A percentile compares a stretch with the other conserved stretches of the same genome.
These are phyloP conservation scores for Oscheius sp. DNA, from an alignment of 2,888 invertebrate genomes.

Conservation along the genomic window DNA sequence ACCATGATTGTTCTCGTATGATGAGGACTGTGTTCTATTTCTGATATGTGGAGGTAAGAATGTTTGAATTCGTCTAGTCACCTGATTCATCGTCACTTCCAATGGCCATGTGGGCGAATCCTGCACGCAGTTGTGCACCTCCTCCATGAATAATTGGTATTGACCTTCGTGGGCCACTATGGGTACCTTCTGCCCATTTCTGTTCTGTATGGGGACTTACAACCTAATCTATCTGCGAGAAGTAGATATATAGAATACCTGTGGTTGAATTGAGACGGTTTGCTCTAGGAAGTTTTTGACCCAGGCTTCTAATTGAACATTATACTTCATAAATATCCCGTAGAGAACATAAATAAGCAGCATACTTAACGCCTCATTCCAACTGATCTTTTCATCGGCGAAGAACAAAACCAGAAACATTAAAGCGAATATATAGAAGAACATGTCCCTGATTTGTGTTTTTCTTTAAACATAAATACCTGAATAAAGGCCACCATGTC, in stretches of 20 bases:
- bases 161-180: slow-evolving; percentile 32
- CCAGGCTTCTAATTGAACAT: slow-evolving; percentile 55
- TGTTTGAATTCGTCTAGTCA: neutral
- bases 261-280: neutral
- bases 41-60: neutral
- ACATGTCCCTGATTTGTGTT: slow-evolving; percentile 55
- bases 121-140: slow-evolving; percentile 43
- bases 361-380: slow-evolving; percentile 61
- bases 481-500: slow-evolving; percentile 67
- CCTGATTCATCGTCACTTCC: slow-evolving; percentile 37
- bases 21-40: slow-evolving; percentile 11
- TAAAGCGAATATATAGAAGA: slow-evolving; percentile 61
- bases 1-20: slow-evolving; percentile 1
- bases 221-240: neutral
- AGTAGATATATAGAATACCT: neutral
- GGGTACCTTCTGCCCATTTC: slow-evolving; percentile 16
- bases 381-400: slow-evolving; percentile 56
- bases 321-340: slow-evolving; percentile 68
- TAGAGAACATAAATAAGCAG: slow-evolving; percentile 64
- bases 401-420: slow-evolving; percentile 60
- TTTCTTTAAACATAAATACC: slow-evolving; percentile 32
- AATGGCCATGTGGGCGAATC: slow-evolving; percentile 51
- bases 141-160: slow-evolving; percentile 47
- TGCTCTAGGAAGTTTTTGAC: slow-evolving; percentile 9
- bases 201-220: slow-evolving; percentile 18